Evolutionary conservation across 1,140 invertebrate genomes (phyloP).

Genomic region (Cydia splendana): DNA sequence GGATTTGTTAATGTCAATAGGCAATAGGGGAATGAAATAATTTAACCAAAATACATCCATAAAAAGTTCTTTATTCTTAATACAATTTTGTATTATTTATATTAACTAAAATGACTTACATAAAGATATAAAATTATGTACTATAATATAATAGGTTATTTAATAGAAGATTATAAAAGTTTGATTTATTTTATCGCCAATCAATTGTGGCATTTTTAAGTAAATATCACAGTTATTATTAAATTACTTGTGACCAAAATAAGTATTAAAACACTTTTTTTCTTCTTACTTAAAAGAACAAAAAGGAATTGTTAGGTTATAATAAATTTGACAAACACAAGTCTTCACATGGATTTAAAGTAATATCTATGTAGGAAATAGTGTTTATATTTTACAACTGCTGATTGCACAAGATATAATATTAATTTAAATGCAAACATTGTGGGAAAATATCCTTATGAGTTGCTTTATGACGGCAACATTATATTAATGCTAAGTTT

Average conservation of each 20-base stretch:
- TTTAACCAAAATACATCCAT: constrained; percentile 35
- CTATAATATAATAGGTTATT: constrained; percentile 54
- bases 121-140: constrained; percentile 55
- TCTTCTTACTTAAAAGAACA: constrained; percentile 49
- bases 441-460: constrained; percentile 8
- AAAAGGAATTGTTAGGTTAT: constrained; percentile 55
- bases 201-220: constrained; percentile 67
- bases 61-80: constrained; percentile 58
- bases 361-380: constrained; percentile 38
- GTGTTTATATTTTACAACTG: constrained; percentile 38
- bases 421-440: constrained; percentile 31
- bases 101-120: constrained; percentile 49
- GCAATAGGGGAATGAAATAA: constrained; percentile 18
- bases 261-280: constrained; percentile 60
- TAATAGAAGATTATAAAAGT: constrained; percentile 59
- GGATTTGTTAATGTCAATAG: neutral
- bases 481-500: constrained; percentile 38
- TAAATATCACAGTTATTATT: constrained; percentile 79
- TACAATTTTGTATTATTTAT: constrained; percentile 55
- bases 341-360: constrained; percentile 39
- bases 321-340: constrained; percentile 37
- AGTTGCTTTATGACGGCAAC: constrained; percentile 28
- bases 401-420: constrained; percentile 52
- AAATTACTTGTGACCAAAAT: constrained; percentile 72
- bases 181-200: constrained; percentile 71